Evolutionary conservation across 2,797 vertebrate genomes (phyloP), one percentile per base, ranked within the genome.

Genomic region (Silurus aristotelis): DNA sequence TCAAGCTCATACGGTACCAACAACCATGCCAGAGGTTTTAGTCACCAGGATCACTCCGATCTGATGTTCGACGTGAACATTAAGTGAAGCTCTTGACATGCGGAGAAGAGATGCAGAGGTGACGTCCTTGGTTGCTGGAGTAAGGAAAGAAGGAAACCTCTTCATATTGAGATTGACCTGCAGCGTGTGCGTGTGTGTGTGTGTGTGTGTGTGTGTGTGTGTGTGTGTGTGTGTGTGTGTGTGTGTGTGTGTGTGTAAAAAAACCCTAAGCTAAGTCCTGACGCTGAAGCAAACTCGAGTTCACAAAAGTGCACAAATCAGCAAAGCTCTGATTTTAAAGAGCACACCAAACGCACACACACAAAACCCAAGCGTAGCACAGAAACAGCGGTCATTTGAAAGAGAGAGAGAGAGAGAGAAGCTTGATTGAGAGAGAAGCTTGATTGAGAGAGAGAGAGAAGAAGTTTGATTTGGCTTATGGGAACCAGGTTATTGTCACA

Each of bases 291-390:
- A 63, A 56, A 83, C 52, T 61, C 72, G 15, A 77, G n/a, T n/a
- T 10, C 25, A 60, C 58, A 27, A 75, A 80, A 31, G 31, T 31
- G 31, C 61, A 83, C 61, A 55, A 61, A 46, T 63, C 77, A 83
- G 72, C 13, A 12, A 38, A 84, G 70, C 83, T 58, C 14, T 64
- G 80, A 61, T 63, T 70, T 6, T 13, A 72, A 79, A 22, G 66
- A 58, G 58, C 48, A 85, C 83, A 19, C 3, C 70, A 88, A 88
- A 90, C 83, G 22, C 22, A 71, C 27, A 38, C 55, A 81, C 91
- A 92, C 71, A 88, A 87, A 90, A 79, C 17, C 85, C 89, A 90
- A 87, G 87, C 87, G 85, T 78, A 85, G 61, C 67, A 83, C 79
- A 77, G 66, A 58, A 68, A 83, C 88, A 89, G 63, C 43, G 38